Evolutionary conservation across 2,113 vertebrate species (phyloP).

Genomic region (Dermatemys mawii): DNA sequence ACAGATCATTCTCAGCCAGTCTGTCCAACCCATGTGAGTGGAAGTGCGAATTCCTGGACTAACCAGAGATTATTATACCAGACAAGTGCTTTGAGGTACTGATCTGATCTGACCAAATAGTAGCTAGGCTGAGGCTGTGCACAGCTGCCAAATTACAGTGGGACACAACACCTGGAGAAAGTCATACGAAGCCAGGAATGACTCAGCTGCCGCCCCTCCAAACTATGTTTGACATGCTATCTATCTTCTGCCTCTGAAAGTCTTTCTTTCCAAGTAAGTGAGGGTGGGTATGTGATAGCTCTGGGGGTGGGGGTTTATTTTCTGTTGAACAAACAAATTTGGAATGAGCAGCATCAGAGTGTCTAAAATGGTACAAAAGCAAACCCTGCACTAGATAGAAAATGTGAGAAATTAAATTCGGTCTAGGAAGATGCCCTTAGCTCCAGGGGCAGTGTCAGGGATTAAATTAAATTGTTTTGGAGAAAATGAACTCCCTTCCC

Average conservation of each 20-base stretch:
- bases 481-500: background rate
- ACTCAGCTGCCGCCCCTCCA: slow-evolving; percentile 70
- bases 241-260: slow-evolving; percentile 75
- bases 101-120: slow-evolving; percentile 54
- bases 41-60: slow-evolving; percentile 17
- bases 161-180: slow-evolving; percentile 73
- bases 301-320: slow-evolving; percentile 69
- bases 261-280: slow-evolving; percentile 67
- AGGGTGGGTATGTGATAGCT: slow-evolving; percentile 45
- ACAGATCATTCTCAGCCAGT: slow-evolving; percentile 19
- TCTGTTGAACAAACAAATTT: slow-evolving; percentile 67
- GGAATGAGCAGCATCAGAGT: slow-evolving; percentile 61
- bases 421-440: slow-evolving; percentile 54
- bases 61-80: slow-evolving; percentile 22
- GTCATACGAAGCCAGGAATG: slow-evolving; percentile 63
- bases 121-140: slow-evolving; percentile 19
- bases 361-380: slow-evolving; percentile 57
- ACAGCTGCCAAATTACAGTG: slow-evolving; percentile 52
- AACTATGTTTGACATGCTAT: slow-evolving; percentile 72
- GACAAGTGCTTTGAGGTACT: slow-evolving; percentile 56
- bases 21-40: background rate
- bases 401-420: slow-evolving; percentile 62
- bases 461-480: slow-evolving; percentile 46
- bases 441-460: slow-evolving; percentile 21
- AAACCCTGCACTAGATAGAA: slow-evolving; percentile 54